Conservation (phyloP, 2,797 vertebrate genomes). For the Onychomys torridus region DNA sequence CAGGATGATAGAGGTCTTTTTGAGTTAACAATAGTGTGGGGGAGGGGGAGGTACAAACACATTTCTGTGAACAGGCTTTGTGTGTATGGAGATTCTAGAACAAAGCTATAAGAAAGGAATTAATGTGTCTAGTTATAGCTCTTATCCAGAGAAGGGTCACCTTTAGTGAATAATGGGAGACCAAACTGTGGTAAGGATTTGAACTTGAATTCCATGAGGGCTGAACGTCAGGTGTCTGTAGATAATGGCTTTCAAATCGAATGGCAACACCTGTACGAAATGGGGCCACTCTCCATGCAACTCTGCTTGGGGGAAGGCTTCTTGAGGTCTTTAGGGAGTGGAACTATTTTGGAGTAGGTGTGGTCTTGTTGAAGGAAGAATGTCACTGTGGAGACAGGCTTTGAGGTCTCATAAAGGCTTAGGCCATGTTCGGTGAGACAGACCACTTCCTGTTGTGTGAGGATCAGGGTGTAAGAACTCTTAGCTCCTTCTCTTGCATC, state of each 20-base stretch:
- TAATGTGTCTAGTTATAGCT: not conserved
- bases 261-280: not conserved
- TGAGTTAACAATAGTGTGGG: not conserved
- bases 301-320: not conserved
- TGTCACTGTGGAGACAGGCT: not conserved
- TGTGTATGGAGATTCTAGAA: not conserved
- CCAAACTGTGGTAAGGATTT: not conserved
- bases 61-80: not conserved
- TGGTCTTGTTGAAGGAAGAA: not conserved
- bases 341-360: not conserved
- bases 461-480: not conserved
- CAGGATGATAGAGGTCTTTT: not conserved
- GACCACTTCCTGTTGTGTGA: not conserved
- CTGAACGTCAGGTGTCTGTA: not conserved
- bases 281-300: not conserved
- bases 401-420: not conserved
- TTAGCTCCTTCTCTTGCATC: not conserved
- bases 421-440: not conserved
- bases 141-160: not conserved
- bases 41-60: not conserved
- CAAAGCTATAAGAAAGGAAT: fast-evolving
- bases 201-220: not conserved
- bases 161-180: not conserved
- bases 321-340: not conserved
- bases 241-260: not conserved